These are phyloP conservation scores for Scaptomyza reducta DNA, from an alignment of 2,888 invertebrate species.

Conservation along the genomic window DNA sequence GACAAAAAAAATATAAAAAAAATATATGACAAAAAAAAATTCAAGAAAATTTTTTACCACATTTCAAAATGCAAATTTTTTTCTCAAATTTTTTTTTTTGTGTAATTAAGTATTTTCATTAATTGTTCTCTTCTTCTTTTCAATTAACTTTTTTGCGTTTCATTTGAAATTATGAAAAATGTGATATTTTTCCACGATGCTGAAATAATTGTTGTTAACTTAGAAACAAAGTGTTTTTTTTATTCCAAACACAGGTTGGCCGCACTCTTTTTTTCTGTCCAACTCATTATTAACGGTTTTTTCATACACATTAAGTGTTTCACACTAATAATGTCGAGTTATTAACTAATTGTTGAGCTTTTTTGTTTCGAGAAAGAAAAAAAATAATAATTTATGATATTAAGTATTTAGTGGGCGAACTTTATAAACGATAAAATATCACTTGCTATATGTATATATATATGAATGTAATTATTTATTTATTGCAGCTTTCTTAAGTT, in stretches of 20 bases:
- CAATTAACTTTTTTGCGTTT: conserved; percentile 22
- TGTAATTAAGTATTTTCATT: conserved; percentile 30
- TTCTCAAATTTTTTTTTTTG: conserved; percentile 33
- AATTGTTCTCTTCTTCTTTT: conserved; percentile 15
- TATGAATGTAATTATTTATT: conserved; percentile 2
- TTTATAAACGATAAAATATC: too few species aligned
- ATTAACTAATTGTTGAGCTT: conserved; percentile 34
- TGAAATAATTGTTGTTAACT: conserved; percentile 39
- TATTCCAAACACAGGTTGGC: too few species aligned
- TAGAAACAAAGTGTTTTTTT: conserved; percentile 25
- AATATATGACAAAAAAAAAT: conserved; percentile 24
- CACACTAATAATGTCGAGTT: conserved; percentile 38
- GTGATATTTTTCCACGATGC: conserved; percentile 69
- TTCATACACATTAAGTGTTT: neutral
- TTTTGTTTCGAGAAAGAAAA: neutral
- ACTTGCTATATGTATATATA: too few species aligned
- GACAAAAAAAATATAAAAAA: conserved; percentile 45
- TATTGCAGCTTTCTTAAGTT: conserved; percentile 19
- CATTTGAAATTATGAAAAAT: conserved; percentile 44
- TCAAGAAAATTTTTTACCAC: conserved; percentile 52
- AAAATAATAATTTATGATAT: too few species aligned
- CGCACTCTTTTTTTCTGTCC: neutral
- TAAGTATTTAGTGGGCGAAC: too few species aligned
- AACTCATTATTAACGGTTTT: neutral
- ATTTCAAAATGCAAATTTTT: conserved; percentile 71